Base-by-base conservation (phyloP, 2,888 invertebrate genomes). In the Leptinotarsa haldemani region DNA sequence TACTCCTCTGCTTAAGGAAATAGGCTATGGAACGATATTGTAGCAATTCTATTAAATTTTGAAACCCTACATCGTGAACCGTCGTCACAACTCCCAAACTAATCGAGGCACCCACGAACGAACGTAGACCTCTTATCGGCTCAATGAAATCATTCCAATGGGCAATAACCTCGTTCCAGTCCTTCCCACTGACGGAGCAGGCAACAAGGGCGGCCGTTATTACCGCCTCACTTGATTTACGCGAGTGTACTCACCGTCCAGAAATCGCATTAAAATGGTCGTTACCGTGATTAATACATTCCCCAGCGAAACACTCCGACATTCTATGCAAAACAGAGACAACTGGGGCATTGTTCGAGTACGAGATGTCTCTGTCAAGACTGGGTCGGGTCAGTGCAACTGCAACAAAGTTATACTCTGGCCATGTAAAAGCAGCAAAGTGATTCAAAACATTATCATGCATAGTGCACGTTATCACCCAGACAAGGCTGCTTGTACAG, bases 231-330 rank as follows among this genome's bases (percentile, higher is more conserved):
- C 40, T 30, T 61, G 61, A 61, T 61, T 61, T 40, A 61, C 40
- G n/a, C n/a, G 25, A 61, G 61, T n/a, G 30, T 30, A 61, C 61
- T 61, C n/a, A 61, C n/a, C 61, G 61, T 30, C 61, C 40, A n/a
- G 61, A 40, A 61, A 61, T 61, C n/a, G 30, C 61, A 61, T 61
- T 61, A 61, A 61, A 61, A 61, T 61, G 61, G 61, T 61, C 61
- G 61, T 61, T 61, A 61, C 61, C 15, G 58, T 58, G 58, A 58
- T 58, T 58, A 58, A 58, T 58, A 22, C 58, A 25, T 22, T 56
- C 12, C 13, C 56, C 20, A 56, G 56, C 56, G 56, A 4, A 20
- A 58, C 20, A 25, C 58, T 25, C 15, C 12, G 58, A 22, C 58
- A 58, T 58, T 58, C 58, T 58, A 58, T 58, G 58, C 58, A 58